Conservation (phyloP, 2,888 invertebrate genomes). For the Drosophila cognata region DNA sequence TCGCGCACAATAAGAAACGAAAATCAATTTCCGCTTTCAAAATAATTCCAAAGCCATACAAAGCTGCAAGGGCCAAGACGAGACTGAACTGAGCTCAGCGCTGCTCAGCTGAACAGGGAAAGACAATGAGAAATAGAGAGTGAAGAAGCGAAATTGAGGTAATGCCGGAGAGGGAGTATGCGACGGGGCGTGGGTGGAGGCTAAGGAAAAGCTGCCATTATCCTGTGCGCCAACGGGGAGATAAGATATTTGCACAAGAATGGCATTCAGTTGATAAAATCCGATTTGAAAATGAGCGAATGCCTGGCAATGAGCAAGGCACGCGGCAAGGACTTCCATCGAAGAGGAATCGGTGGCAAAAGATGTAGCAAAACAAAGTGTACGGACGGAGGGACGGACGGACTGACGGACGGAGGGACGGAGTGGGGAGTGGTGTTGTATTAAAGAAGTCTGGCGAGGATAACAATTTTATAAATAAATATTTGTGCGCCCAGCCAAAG, state of each 20-base stretch:
- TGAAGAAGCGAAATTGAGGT: slow-evolving; percentile 9
- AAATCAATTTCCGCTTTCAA: slow-evolving; percentile 80
- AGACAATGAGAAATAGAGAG: slow-evolving; percentile 14
- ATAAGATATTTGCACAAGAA: slow-evolving; percentile 83
- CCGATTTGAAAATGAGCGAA: slow-evolving; percentile 84
- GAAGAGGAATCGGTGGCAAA: slow-evolving; percentile 31
- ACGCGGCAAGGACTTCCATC: slow-evolving; percentile 37
- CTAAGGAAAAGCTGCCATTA: slow-evolving; percentile 72
- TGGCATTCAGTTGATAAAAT: slow-evolving; percentile 82
- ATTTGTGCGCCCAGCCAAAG: slow-evolving; percentile 70
- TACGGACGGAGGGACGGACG: not conserved
- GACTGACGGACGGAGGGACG: not conserved
- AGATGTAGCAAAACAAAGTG: slow-evolving; percentile 54
- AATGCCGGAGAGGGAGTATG: not conserved
- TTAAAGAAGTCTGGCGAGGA: slow-evolving; percentile 63
- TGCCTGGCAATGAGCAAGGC: slow-evolving; percentile 77
- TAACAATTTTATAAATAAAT: slow-evolving; percentile 80
- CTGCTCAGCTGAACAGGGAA: slow-evolving; percentile 33
- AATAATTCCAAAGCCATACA: slow-evolving; percentile 80
- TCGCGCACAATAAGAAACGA: slow-evolving; percentile 73
- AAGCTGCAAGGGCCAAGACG: slow-evolving; percentile 60
- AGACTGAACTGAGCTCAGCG: slow-evolving; percentile 53
- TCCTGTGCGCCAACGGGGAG: slow-evolving; percentile 66
- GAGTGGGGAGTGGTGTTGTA: not conserved
- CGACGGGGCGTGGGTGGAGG: not conserved